Conservation (phyloP, 2,888 invertebrate species). For the Hemaris fuciformis region DNA sequence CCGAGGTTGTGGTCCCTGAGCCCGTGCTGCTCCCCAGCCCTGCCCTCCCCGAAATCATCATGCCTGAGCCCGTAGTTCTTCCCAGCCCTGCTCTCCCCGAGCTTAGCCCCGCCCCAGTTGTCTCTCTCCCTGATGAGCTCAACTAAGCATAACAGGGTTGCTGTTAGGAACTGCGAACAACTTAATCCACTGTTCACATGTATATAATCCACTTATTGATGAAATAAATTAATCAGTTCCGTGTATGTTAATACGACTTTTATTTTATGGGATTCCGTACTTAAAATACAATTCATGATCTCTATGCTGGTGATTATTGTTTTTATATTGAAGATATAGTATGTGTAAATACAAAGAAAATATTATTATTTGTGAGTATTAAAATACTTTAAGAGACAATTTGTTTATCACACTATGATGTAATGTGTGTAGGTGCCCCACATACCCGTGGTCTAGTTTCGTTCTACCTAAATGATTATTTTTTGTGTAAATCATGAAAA, state of each 20-base stretch:
- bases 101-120: constrained; percentile 3
- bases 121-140: constrained; percentile 28
- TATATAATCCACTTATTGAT: neutral
- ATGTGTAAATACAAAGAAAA: no score
- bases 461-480: no score
- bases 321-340: no score
- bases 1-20: constrained; percentile 16
- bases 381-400: no score
- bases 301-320: neutral
- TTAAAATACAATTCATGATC: neutral
- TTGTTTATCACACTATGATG: no score
- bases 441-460: no score
- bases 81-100: constrained; percentile 21
- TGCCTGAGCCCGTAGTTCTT: constrained; percentile 10
- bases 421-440: no score
- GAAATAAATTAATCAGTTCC: constrained; percentile 14
- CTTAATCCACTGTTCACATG: constrained; percentile 11
- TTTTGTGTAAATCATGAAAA: no score
- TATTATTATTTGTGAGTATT: no score
- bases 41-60: constrained; percentile 18
- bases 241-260: neutral
- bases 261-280: neutral
- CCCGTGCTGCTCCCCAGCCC: constrained; percentile 18
- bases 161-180: constrained; percentile 15
- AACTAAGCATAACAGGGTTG: constrained; percentile 23